Base-by-base conservation (phyloP, 2,797 vertebrate species). In the Paratrypauchen microcephalus region DNA sequence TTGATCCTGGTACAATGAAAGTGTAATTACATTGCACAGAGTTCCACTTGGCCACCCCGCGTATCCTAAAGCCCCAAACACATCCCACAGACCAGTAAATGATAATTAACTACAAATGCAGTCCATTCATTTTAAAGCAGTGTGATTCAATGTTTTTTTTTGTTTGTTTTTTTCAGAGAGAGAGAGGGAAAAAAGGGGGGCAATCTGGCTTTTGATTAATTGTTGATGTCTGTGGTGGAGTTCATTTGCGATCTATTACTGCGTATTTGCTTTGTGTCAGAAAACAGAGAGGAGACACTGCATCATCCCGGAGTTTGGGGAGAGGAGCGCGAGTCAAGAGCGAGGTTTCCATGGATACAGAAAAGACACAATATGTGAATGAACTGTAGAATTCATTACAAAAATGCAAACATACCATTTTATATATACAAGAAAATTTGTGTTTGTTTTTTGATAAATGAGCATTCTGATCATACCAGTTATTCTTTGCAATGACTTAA, bases 211-310 rank as follows among this genome's bases (percentile, higher is more conserved):
- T 81, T 82, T 91, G 92, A 93, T 92, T 91, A 91, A 92, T 92
- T 83, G 88, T 63, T 66, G 77, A 79, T 90, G 91, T 92, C 89
- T 66, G 68, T 71, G 75, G 83, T 48, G 78, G 84, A 88, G 89
- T 91, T 93, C 86, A 93, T 92, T 91, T 89, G 88, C 89, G 89
- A 91, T 93, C 89, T 88, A 91, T 93, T 92, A 92, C 85, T 11
- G 55, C 32, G 81, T 91, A 87, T 93, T 92, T 92, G 91, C 86
- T 92, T 90, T 86, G 88, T 92, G 92, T 92, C 92, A 92, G 83
- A 88, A 81, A 65, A 50, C 77, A 84, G 87, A 84, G 85, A 81
- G 88, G 92, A 91, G 87, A 91, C 89, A 81, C 89, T 92, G 87
- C 87, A 91, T 93, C 91, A 92, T 89, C 80, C 75, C 56, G 0